Evolutionary conservation across 2,113 vertebrate species (phyloP), one percentile per base, ranked within the genome.

Genomic region (Onychorhynchus coronatus): DNA sequence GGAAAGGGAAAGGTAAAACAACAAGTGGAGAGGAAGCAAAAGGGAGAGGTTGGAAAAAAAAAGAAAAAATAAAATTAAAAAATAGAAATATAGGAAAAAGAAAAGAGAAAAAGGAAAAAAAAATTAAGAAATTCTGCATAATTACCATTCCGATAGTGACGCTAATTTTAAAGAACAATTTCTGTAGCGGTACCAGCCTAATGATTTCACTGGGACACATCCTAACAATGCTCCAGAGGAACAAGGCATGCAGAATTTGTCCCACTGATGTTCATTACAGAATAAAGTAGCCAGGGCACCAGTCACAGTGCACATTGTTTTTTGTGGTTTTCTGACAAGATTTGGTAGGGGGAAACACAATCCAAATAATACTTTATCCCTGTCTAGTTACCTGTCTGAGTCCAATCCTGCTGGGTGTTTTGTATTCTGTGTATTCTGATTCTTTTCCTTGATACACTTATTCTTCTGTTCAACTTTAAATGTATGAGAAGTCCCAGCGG

Each of bases 1-100:
- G 5, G 3, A 2, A 25, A 63, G 28, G 18, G 31, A 20, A 11
- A 55, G 15, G 52, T 30, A 20, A 24, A 37, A 59, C 14, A 24
- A 4, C 10, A 37, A 23, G 22, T 9, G 22, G 21, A 41, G 37
- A 30, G 18, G 12, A 41, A 63, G 17, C 5, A 17, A 37, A 10
- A 20, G 2, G 4, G 8, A 52, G 21, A 18, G 4, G 8, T 44
- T 44, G 30, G 62, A 5, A 3, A 1, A 14, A 8, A 21, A 11
- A 11, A 8, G 19, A 4, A 8, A 52, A 14, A 25, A 4, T 4
- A 2, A 14, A 5, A 8, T 7, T 3, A 7, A 31, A 20, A 44
- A 8, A 31, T 3, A 11, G 6, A 8, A 42, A 10, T 20, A 27
- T 2, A 21, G 12, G 2, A 15, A 22, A 24, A 46, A 0, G 2